A percentile compares a stretch with the other conserved stretches of the same genome.
These are phyloP conservation scores for Grus americana DNA, from an alignment of 2,113 vertebrate genomes.

Conservation along the genomic window DNA sequence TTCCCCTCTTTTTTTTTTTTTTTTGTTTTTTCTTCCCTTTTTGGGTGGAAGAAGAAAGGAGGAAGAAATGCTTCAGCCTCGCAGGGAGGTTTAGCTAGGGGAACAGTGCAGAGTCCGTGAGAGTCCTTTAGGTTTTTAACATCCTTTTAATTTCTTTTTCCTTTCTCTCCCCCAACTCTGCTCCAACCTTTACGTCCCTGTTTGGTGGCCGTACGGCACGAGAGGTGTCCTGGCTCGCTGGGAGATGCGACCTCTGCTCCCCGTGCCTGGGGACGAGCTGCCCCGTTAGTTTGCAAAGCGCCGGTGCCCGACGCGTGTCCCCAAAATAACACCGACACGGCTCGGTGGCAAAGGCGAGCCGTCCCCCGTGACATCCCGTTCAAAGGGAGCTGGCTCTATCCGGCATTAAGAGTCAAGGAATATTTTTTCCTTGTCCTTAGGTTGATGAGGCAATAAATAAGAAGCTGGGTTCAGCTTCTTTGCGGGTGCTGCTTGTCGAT, in stretches of 20 bases:
- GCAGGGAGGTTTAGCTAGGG: accelerated
- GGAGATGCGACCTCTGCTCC: background rate
- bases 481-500: background rate
- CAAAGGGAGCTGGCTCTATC: background rate
- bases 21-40: background rate
- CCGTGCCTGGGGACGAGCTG: background rate
- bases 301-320: accelerated
- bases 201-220: background rate
- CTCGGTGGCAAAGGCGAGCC: background rate
- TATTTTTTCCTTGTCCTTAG: background rate
- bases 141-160: background rate
- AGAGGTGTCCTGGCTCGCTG: background rate
- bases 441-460: background rate
- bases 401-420: background rate
- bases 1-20: background rate
- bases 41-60: background rate
- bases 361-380: accelerated
- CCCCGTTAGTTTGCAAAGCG: background rate
- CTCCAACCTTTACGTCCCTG: accelerated
- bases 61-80: background rate
- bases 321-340: background rate
- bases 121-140: background rate
- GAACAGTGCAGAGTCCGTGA: background rate
- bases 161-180: background rate
- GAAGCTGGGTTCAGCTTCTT: background rate